phyloP scores from a whole-genome alignment of 2,113 vertebrate genomes.

The Syrmaticus mikado region DNA sequence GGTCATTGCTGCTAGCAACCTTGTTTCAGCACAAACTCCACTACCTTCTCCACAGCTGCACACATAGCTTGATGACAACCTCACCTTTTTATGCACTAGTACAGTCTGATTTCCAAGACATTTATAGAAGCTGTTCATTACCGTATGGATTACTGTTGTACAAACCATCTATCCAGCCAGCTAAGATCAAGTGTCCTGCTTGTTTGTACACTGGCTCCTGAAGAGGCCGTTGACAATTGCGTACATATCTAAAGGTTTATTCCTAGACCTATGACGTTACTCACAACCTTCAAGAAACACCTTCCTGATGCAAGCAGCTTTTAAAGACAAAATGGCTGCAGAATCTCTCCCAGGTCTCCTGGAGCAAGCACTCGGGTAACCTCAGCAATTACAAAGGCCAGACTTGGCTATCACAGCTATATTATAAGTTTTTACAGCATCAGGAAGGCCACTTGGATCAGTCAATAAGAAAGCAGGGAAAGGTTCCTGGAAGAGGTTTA shows the following conservation, averaged over 20 bases:
- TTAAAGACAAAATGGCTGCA: background rate
- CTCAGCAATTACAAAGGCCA: background rate
- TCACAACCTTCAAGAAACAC: background rate
- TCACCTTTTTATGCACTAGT: background rate
- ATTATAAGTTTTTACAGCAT: background rate
- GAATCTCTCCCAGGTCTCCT: background rate
- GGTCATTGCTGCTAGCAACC: no score
- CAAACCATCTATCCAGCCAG: background rate
- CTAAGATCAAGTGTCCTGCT: background rate
- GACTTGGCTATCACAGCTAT: background rate
- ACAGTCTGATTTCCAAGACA: background rate
- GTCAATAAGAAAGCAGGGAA: background rate
- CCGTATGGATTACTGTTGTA: background rate
- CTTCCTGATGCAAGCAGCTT: background rate
- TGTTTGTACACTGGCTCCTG: background rate
- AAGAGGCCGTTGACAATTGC: background rate
- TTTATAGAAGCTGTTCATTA: background rate
- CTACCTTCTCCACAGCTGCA: background rate
- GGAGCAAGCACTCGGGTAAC: background rate
- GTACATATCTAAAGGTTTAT: background rate
- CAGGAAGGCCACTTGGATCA: background rate
- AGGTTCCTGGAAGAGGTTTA: background rate
- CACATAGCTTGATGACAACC: background rate
- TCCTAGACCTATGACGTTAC: background rate
- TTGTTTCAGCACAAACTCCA: background rate